Conservation (phyloP, 23 tunicate species). For the Corella eumyota region DNA sequence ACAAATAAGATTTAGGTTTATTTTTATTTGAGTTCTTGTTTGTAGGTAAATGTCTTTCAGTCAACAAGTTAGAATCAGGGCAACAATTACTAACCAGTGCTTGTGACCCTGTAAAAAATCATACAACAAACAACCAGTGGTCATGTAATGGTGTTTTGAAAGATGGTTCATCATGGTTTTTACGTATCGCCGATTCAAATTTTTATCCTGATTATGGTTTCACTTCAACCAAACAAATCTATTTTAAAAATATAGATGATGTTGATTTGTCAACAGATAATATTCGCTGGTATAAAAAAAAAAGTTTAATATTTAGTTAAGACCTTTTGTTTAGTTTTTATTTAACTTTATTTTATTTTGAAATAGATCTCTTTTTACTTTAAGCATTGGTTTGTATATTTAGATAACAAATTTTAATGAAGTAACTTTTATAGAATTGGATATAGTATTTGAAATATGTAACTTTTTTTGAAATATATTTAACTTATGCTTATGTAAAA, state of each 20-base stretch:
- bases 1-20: background rate
- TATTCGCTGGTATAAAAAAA: background rate
- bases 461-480: too few relatives aligned
- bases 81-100: slow-evolving; percentile 3
- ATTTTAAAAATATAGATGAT: too few relatives aligned
- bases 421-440: too few relatives aligned
- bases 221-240: background rate
- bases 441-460: too few relatives aligned
- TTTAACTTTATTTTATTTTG: too few relatives aligned
- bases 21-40: background rate
- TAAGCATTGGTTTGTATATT: too few relatives aligned
- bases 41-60: slow-evolving; percentile 8
- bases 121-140: slow-evolving; percentile 7
- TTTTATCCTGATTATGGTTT: slow-evolving; percentile 12
- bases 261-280: background rate
- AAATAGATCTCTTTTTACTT: too few relatives aligned
- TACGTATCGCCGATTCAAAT: background rate
- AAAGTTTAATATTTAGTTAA: background rate
- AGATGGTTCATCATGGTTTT: slow-evolving; percentile 6
- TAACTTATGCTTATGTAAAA: too few relatives aligned
- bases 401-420: too few relatives aligned
- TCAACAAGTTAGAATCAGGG: background rate
- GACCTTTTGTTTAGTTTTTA: background rate
- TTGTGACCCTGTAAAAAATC: background rate
- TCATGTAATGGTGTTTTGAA: background rate